These are phyloP conservation scores for Mohoua ochrocephala DNA, from an alignment of 2,113 vertebrate genomes.

Conservation along the genomic window DNA sequence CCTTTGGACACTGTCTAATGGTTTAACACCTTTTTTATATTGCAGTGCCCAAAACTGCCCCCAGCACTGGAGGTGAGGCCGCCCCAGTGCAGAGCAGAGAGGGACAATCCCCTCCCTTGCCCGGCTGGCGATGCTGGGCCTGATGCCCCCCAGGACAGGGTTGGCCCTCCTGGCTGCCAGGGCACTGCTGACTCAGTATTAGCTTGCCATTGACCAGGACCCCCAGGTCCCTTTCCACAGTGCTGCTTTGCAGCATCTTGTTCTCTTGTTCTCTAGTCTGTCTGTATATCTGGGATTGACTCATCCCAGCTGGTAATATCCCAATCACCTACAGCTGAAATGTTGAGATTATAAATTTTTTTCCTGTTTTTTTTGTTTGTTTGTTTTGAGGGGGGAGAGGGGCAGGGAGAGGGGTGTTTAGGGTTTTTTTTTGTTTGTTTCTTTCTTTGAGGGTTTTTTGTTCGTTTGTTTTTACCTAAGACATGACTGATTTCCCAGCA, in stretches of 20 bases:
- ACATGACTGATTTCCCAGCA: background rate
- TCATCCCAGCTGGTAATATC: background rate
- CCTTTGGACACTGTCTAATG: background rate
- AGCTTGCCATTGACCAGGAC: accelerated
- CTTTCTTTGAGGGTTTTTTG: background rate
- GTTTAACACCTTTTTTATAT: background rate
- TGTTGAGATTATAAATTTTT: background rate
- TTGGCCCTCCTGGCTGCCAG: background rate
- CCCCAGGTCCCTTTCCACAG: too few species aligned
- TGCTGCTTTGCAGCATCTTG: background rate
- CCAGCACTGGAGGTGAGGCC: background rate
- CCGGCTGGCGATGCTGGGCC: accelerated
- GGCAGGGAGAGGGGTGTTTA: too few species aligned
- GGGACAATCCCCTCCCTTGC: background rate
- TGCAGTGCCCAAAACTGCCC: accelerated
- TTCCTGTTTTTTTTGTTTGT: too few species aligned
- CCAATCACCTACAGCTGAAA: background rate
- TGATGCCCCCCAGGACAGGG: background rate
- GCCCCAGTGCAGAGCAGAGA: background rate
- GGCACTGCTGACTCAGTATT: background rate
- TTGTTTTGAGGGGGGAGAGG: background rate
- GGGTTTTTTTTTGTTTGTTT: background rate
- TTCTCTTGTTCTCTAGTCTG: too few species aligned
- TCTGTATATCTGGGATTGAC: accelerated
- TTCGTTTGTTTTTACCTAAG: background rate